Base-by-base conservation (phyloP, 2,888 invertebrate species). In the Automeris io region DNA sequence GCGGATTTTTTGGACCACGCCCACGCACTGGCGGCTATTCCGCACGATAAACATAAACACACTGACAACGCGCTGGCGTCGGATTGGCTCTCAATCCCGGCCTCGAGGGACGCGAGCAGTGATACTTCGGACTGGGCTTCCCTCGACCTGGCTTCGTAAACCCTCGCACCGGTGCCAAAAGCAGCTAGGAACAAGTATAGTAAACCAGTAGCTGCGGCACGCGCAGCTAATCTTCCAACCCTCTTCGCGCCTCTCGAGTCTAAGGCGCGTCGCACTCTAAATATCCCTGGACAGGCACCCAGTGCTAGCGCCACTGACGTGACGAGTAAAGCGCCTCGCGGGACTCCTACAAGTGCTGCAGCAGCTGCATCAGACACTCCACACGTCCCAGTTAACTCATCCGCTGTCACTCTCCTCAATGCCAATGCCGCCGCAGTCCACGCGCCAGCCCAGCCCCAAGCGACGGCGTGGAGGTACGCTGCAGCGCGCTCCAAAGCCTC, bases 401-500 rank as follows among this genome's bases (percentile, higher is more conserved):
- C 92, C 1, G 91, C 94, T 11, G 92, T 91, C 3, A 96, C 93
- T 51, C 91, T 90, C 19, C 93, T 90, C 58, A 95, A 89, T 21
- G 95, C 91, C 23, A 96, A 76, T 11, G 95, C 93, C 3, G 93
- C 93, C 40, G 95, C 94, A 9, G 96, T 94, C 60, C 95, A 92
- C 7, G 95, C 91, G 25, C 95, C 92, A 0, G 96, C 95, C 54
- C 95, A 90, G 42, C 94, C 94, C 96, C 97, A 97, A 1, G 96
- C 93, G 1, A 92, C 90, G 1, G 94, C 91, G 75, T 97, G 97
- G 49, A 96, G 91, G 58, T 95, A 92, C 11, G 94, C 92, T 0
- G 95, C 93, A 18, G 95, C 92, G 34, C 93, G 91, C 72, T 95
- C 95, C 37, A 97, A 89, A 2, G 96, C 95, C 76, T 97, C 97